Evolutionary conservation across 2,888 invertebrate species (phyloP).

Genomic region (Odontothrips loti): DNA sequence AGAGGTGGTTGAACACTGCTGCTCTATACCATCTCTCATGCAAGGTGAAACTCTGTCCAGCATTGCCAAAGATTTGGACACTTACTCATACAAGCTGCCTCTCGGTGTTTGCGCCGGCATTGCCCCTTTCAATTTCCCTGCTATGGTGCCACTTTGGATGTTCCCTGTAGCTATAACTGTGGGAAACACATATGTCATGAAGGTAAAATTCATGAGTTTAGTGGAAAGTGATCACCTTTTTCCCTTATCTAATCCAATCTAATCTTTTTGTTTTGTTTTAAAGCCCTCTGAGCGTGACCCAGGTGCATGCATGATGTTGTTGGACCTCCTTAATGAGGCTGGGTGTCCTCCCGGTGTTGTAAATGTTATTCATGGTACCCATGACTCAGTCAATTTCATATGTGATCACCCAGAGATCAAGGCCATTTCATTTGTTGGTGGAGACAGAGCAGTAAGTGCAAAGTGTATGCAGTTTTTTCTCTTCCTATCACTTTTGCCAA

Average conservation of each 20-base stretch:
- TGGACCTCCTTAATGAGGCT: constrained; percentile 87
- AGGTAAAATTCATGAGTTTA: constrained; percentile 43
- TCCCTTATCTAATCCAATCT: constrained; percentile 8
- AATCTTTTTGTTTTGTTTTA: not conserved
- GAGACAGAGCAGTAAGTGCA: constrained; percentile 78
- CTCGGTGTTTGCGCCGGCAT: constrained; percentile 92
- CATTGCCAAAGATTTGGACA: constrained; percentile 96
- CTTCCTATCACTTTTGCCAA: constrained; percentile 3
- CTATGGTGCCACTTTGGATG: constrained; percentile 99
- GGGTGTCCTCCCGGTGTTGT: constrained; percentile 95
- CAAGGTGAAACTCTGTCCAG: constrained; percentile 84
- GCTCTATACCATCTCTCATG: constrained; percentile 86
- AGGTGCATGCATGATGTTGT: constrained; percentile 90
- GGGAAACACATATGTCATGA: constrained; percentile 92
- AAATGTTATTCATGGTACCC: constrained; percentile 94
- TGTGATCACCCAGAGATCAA: constrained; percentile 94
- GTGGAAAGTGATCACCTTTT: too few relatives aligned
- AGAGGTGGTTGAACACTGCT: constrained; percentile 97
- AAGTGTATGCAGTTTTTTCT: constrained; percentile 8
- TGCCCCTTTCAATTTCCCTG: constrained; percentile 98
- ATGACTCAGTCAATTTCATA: constrained; percentile 93
- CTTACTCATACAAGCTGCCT: constrained; percentile 84
- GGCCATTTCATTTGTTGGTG: constrained; percentile 98
- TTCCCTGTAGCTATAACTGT: constrained; percentile 80
- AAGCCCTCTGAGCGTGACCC: constrained; percentile 96